Base-by-base conservation (phyloP, 1,140 invertebrate genomes). In the Aphaenogaster rudis region DNA sequence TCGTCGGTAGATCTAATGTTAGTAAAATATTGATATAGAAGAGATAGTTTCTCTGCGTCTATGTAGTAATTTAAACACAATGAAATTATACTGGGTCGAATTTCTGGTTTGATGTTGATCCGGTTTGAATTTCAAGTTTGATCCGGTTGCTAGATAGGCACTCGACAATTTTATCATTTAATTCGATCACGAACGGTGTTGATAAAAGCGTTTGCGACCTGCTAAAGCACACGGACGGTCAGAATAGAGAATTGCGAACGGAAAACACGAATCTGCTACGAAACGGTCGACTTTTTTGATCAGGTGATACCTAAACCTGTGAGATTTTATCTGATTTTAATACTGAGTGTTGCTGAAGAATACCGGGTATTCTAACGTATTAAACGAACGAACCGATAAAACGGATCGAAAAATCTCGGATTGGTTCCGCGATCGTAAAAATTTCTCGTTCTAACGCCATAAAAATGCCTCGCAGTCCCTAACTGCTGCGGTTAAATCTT, bases 151-250 rank as follows among this genome's bases (percentile, higher is more conserved):
- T n/a, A 48, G 50, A 71, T 61, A 67, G 13, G 13, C 17, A 79
- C 21, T 21, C 39, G 4, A 63, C 17, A 45, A 45, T 81, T 71
- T 81, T 80, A 80, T 67, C 28, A 45, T 80, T 39, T 45, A 42
- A 81, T 50, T 42, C 64, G 36, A 71, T 48, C 86, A 11, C 79
- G 88, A 69, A 63, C 64, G 72, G 82, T 82, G 89, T 90, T 93
- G 92, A 93, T 92, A 91, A 93, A 92, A 88, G 76, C 87, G 72
- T 91, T 93, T 91, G 93, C 88, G 77, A 90, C 74, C 89, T 74
- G 6, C 28, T 64, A 39, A 66, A 63, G 72, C 13, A 72, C 17
- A 11, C 50, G 33, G 0, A n/a, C 28, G 15, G 21, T 45, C 45
- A 21, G 42, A 67, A 45, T 45, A 45, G 8, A 45, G n/a, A 48